Evolutionary conservation across 2,888 invertebrate species (phyloP), one percentile per base, ranked within the genome.

Genomic region (Pollenia labialis): DNA sequence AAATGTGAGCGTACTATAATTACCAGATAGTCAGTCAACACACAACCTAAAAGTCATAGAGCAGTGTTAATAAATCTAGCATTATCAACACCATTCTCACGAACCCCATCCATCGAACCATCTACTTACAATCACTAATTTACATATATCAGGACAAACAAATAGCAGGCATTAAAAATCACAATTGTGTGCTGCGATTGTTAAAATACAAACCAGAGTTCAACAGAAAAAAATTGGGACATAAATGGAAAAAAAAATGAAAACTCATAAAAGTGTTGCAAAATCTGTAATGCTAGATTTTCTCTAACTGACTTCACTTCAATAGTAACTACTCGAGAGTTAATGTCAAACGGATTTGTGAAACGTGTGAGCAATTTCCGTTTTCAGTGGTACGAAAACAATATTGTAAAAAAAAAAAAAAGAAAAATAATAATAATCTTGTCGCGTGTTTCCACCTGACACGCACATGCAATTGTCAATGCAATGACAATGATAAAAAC

Each of bases 311-410:
- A 60, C 16, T 68, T 58, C 9, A 50, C 58, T 74, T 52, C 60
- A 44, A 40, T 69, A 46, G 58, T 14, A 68, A 75, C 52, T 68
- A 44, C 58, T 46, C 46, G 16, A 14, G 50, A 48, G 71, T 18
- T 77, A 71, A 83, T 77, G 42, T 66, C 66, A 68, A 79, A 72
- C 46, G 72, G 72, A 79, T 79, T 79, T 79, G 58, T 52, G 68
- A 79, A 83, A 72, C 72, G 84, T 84, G 84, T 83, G 77, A 77
- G 71, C 58, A 77, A 84, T 74, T 79, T 84, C 82, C 77, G 50
- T 50, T 69, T 75, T 76, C 52, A 69, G 44, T 42, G 44, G 8
- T 32, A 60, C 23, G 42, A 77, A 66, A 32, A 54, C 32, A 54
- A 16, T 66, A 16, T 16, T 12, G 10, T 54, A 23, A 44, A 58